Percentiles rank a stretch among this genome's conserved stretches.
phyloP scores from a whole-genome alignment of 2,888 invertebrate species.

The Polyommatus icarus region DNA sequence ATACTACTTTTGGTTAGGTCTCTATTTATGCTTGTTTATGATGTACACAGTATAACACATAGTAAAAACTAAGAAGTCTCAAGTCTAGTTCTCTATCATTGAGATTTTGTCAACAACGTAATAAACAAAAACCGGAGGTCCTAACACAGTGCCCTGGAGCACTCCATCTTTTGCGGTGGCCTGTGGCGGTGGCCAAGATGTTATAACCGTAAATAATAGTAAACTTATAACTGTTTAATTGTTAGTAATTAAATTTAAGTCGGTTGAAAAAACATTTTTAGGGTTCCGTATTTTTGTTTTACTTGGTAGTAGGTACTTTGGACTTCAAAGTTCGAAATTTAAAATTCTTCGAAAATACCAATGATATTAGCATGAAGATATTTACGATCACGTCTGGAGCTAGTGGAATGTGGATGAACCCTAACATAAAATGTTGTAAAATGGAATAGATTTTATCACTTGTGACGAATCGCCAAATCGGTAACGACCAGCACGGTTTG shows the following conservation, averaged over 20 bases:
- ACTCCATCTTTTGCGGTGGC: background rate
- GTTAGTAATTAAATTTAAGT: background rate
- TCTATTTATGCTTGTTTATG: too few species aligned
- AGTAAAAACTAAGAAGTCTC: too few species aligned
- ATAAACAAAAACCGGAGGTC: background rate
- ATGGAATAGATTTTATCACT: slow-evolving; percentile 68
- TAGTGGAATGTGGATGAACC: slow-evolving; percentile 13
- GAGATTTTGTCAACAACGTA: background rate
- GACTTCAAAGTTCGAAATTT: background rate
- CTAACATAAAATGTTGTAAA: slow-evolving; percentile 42
- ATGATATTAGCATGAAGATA: slow-evolving; percentile 10
- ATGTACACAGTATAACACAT: too few species aligned
- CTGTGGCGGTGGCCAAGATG: background rate
- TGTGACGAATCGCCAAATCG: slow-evolving; percentile 65
- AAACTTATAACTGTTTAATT: background rate
- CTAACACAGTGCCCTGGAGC: background rate
- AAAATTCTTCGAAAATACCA: background rate
- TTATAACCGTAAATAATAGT: background rate
- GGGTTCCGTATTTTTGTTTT: too few species aligned
- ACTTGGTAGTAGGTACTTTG: background rate
- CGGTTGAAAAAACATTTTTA: background rate
- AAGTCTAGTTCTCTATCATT: too few species aligned
- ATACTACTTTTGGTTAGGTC: too few species aligned
- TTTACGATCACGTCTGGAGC: slow-evolving; percentile 10
- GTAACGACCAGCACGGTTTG: slow-evolving; percentile 66